Conservation (phyloP, 53 echinoderm and acorn worm species). For the Antedon mediterranea region DNA sequence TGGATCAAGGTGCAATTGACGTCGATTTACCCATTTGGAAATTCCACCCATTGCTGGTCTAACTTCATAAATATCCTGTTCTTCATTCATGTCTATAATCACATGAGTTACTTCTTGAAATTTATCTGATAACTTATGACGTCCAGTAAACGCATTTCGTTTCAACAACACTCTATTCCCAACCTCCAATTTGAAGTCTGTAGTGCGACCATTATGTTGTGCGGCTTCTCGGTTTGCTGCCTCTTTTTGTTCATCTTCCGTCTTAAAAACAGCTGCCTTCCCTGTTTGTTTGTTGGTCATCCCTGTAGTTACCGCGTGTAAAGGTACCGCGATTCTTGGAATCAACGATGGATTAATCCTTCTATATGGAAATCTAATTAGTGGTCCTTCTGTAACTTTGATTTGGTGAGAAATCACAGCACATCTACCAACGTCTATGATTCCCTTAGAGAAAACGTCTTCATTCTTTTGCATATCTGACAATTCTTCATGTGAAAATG, state of each 20-base stretch:
- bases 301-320: too few species aligned
- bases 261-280: too few species aligned
- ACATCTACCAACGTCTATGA: too few species aligned
- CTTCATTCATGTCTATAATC: slow-evolving; percentile 2
- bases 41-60: slow-evolving; percentile 9
- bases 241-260: too few species aligned
- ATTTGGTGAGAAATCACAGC: too few species aligned
- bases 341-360: too few species aligned
- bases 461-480: slow-evolving; percentile 12
- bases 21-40: slow-evolving; percentile 2
- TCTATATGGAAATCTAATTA: too few species aligned
- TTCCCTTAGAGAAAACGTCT: too few species aligned
- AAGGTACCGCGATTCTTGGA: too few species aligned
- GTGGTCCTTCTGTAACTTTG: too few species aligned
- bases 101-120: not conserved
- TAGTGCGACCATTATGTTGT: not conserved
- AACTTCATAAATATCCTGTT: slow-evolving; percentile 13
- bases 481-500: slow-evolving; percentile 13
- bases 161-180: not conserved
- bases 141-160: slow-evolving; percentile 3
- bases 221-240: not conserved
- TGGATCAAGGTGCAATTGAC: slow-evolving; percentile 9
- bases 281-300: too few species aligned
- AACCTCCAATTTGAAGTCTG: not conserved
- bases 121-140: slow-evolving; percentile 8